Percentiles rank a stretch among this genome's conserved stretches.
Evolutionary conservation across 2,113 vertebrate genomes (phyloP).

Genomic region (Actenoides hombroni): DNA sequence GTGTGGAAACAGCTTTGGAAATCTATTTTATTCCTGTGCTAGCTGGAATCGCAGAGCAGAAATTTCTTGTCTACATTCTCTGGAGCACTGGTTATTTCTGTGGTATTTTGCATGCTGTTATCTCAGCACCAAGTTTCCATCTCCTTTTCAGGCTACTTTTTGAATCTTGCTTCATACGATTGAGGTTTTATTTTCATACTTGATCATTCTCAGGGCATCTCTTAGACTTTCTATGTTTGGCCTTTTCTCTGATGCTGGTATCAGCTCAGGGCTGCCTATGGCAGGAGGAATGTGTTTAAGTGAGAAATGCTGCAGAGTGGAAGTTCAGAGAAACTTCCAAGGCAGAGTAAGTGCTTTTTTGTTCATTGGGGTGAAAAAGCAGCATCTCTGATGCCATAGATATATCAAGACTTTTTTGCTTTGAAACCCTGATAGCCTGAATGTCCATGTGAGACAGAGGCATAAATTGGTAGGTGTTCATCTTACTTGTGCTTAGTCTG

Average conservation of each 20-base stretch:
- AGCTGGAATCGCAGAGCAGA: neutral
- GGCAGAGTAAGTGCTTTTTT: neutral
- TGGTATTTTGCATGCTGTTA: neutral
- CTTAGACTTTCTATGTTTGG: neutral
- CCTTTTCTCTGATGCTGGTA: neutral
- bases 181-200: rapidly evolving
- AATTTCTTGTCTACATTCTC: neutral
- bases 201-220: neutral
- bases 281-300: neutral
- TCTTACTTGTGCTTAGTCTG: neutral
- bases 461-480: neutral
- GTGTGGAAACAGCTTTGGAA: neutral
- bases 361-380: neutral
- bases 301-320: neutral
- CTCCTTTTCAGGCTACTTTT: neutral
- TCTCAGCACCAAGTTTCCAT: neutral
- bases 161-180: neutral
- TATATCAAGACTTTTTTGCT: neutral
- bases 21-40: neutral
- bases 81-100: neutral
- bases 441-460: neutral
- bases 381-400: neutral
- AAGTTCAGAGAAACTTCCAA: neutral
- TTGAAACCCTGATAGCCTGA: neutral
- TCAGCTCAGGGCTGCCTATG: neutral